These are phyloP conservation scores for Danionella dracula DNA, from an alignment of 2,797 vertebrate species.

Conservation along the genomic window DNA sequence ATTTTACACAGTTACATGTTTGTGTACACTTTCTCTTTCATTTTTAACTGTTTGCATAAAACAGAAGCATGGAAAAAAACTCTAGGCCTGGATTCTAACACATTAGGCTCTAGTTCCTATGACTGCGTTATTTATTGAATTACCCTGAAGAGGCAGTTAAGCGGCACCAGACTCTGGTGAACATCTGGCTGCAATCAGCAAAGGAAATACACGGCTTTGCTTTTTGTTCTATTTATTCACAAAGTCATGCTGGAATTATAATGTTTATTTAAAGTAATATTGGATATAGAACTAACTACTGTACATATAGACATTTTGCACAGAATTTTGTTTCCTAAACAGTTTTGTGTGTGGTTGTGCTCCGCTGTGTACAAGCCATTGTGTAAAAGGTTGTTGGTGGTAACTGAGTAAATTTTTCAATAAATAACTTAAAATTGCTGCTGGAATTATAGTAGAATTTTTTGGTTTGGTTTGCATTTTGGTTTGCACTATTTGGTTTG, in stretches of 20 bases:
- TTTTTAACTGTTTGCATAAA: slow-evolving; percentile 7
- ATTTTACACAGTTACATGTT: no score
- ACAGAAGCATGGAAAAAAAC: slow-evolving; percentile 37
- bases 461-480: no score
- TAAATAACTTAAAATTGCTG: no score
- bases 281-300: slow-evolving; percentile 71
- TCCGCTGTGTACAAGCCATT: no score
- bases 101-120: slow-evolving; percentile 65
- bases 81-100: slow-evolving; percentile 64
- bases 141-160: slow-evolving; percentile 65
- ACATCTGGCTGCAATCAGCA: slow-evolving; percentile 75
- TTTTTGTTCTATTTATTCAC: slow-evolving; percentile 66
- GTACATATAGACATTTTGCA: slow-evolving; percentile 47
- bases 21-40: neutral
- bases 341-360: no score
- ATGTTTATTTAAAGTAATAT: slow-evolving; percentile 77
- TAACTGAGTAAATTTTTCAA: no score
- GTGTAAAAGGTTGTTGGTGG: no score
- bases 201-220: slow-evolving; percentile 62
- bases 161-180: slow-evolving; percentile 65
- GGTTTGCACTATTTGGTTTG: no score
- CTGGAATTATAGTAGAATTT: no score
- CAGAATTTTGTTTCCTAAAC: no score
- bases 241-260: slow-evolving; percentile 60
- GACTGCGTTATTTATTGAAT: slow-evolving; percentile 77